Percentiles rank a stretch among this genome's conserved stretches.
Conservation (phyloP, 2,113 vertebrate genomes). For the Poeciliopsis turrubarensis region DNA sequence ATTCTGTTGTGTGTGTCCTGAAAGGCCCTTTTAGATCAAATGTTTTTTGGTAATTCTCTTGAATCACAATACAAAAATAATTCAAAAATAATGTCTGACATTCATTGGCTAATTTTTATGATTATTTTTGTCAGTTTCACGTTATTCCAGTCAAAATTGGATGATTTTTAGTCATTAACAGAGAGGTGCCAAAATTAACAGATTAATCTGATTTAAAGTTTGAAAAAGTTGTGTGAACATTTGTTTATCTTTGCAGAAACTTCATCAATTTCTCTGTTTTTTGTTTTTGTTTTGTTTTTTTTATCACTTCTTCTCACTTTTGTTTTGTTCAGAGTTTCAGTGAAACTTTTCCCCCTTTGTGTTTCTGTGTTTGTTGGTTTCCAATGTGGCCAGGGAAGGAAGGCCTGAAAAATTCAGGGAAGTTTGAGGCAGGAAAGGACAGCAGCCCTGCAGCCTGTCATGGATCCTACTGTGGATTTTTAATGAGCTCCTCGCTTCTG, state of each 20-base stretch:
- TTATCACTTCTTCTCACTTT: not conserved
- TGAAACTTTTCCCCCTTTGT: not conserved
- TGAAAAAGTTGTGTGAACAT: not conserved
- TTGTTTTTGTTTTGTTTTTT: too few species aligned
- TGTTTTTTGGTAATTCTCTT: too few species aligned
- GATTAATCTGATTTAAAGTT: too few species aligned
- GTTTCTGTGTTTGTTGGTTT: slow-evolving; percentile 12
- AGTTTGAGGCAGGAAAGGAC: slow-evolving; percentile 14
- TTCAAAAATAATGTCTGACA: too few species aligned
- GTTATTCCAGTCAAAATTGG: too few species aligned
- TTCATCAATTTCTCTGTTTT: not conserved
- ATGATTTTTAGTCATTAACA: too few species aligned
- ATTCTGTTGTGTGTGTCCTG: too few species aligned
- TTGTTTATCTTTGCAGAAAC: not conserved
- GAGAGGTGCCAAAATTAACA: too few species aligned
- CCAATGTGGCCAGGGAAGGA: slow-evolving; percentile 8
- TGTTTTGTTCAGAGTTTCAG: slow-evolving; percentile 38
- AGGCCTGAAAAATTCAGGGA: slow-evolving; percentile 53
- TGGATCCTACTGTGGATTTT: slow-evolving; percentile 37
- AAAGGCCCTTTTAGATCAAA: too few species aligned
- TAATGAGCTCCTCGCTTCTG: slow-evolving; percentile 36
- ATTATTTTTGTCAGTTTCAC: too few species aligned
- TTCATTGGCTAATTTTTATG: too few species aligned
- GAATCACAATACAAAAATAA: too few species aligned
- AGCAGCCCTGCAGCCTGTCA: slow-evolving; percentile 23